A percentile compares a stretch with the other conserved stretches of the same genome.
Evolutionary conservation across 2,797 vertebrate genomes (phyloP).

Genomic region (Cygnus olor): DNA sequence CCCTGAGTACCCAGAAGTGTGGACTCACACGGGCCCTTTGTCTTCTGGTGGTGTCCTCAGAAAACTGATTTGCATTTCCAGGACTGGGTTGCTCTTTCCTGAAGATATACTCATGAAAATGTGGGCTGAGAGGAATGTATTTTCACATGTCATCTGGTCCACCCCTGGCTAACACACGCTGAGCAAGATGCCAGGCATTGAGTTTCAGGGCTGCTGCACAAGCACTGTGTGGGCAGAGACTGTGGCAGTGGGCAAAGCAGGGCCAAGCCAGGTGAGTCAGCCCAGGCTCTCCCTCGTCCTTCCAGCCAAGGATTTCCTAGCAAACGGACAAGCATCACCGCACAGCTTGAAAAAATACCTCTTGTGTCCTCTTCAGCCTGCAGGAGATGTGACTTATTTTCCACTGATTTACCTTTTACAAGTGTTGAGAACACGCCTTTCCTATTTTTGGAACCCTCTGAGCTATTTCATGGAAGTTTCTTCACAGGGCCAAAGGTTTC

Average conservation of each 20-base stretch:
- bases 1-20: neutral
- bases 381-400: neutral
- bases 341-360: neutral
- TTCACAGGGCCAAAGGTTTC: neutral
- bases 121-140: neutral
- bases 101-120: neutral
- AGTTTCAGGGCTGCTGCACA: neutral
- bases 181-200: accelerated
- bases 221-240: accelerated
- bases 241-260: neutral
- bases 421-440: neutral
- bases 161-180: neutral
- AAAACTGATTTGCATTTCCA: neutral
- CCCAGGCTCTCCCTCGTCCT: neutral
- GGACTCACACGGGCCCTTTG: neutral
- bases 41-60: neutral
- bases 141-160: neutral
- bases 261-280: neutral
- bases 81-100: neutral
- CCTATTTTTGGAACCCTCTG: neutral
- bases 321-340: accelerated
- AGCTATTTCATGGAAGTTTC: neutral
- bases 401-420: neutral
- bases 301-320: neutral
- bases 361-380: neutral